These are phyloP conservation scores for Sorex araneus DNA, from an alignment of 2,113 vertebrate genomes.

Conservation along the genomic window DNA sequence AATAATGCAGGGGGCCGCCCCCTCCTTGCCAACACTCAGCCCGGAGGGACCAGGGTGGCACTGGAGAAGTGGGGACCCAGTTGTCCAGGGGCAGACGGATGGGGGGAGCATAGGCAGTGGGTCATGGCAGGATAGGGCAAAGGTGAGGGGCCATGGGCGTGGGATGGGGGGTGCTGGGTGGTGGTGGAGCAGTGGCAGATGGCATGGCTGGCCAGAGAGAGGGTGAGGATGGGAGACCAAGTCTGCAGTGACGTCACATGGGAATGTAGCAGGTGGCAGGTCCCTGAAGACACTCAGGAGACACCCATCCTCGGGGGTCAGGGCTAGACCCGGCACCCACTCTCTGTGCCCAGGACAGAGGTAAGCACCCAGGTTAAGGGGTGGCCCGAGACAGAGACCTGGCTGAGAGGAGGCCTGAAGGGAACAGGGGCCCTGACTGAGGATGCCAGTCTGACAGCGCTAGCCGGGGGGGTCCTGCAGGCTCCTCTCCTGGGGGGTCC, in stretches of 20 bases:
- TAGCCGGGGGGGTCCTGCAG: too few species aligned
- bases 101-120: background rate
- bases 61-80: background rate
- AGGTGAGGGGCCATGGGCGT: background rate
- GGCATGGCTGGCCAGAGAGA: background rate
- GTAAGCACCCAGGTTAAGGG: fast-evolving
- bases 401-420: background rate
- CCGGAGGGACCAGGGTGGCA: background rate
- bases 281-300: background rate
- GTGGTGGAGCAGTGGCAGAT: background rate
- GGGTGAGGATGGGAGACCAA: background rate
- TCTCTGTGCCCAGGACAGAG: background rate
- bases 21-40: background rate
- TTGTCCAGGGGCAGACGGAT: background rate
- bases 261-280: background rate
- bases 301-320: background rate
- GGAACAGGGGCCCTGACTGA: too few species aligned
- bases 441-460: too few species aligned
- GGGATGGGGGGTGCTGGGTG: background rate
- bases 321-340: background rate
- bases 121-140: background rate
- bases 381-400: background rate
- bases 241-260: background rate
- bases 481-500: too few species aligned
- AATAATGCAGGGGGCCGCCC: fast-evolving